Base-by-base conservation (phyloP, 1,140 invertebrate species). In the Brachionus koreanus region DNA sequence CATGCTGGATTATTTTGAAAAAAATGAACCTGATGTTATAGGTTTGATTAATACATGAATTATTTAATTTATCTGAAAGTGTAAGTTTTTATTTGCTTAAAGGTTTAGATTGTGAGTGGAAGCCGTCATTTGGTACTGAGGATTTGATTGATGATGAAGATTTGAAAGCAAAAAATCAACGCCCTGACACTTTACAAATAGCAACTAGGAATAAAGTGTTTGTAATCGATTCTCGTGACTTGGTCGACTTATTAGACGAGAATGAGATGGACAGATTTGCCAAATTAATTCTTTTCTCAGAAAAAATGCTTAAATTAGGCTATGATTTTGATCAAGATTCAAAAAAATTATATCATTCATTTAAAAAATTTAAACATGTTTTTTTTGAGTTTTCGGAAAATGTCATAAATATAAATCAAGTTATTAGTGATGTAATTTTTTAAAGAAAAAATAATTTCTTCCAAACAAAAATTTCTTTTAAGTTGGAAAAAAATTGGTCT, bases 91-190 rank as follows among this genome's bases (percentile, higher is more conserved):
- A 33, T 37, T 69, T 72, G 16, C 39, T 42, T 19, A 16, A 16
- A 72, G 67, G 76, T 16, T 37, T 79, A 37, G 76, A 79, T 29
- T 79, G 76, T 35, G 76, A 79, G 43, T 79, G 76, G 76, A 79
- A 79, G 25, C 76, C 76, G n/a, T 19, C 61, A 5, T 79, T 79
- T 61, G 76, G 76, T 3, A 39, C 76, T 23, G 76, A 79, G 35
- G 76, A 79, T 19, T 37, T 65, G 37, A 39, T 37, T 35, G 76
- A 79, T 77, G 74, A 79, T 13, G 35, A 57, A 10, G 49, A n/a
- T 1, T 42, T 61, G 12, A 65, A 79, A 39, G 19, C 29, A 0
- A 79, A 79, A 79, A 79, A 29, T 35, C 35, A 65, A 6, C 33
- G 76, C 57, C 76, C 76, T 1, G 49, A 79, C 39, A 79, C 76